phyloP scores from a whole-genome alignment of 2,888 invertebrate genomes.

The Ophion ellenae region DNA sequence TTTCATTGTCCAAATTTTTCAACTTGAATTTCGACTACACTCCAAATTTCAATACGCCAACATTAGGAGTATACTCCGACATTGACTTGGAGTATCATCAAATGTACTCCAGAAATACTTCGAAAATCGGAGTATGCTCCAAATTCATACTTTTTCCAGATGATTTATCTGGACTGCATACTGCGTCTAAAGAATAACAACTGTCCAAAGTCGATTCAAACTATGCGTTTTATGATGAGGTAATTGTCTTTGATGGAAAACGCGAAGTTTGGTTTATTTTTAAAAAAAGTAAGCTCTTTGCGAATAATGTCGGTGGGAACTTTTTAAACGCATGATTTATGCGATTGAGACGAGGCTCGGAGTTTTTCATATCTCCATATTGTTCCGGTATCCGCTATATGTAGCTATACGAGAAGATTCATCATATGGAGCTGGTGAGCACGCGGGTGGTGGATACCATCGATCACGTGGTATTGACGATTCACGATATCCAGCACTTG shows the following conservation, averaged over 20 bases:
- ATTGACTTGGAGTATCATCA: too few species aligned
- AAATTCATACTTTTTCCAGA: too few species aligned
- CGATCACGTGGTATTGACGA: slow-evolving; percentile 54
- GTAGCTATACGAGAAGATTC: background rate
- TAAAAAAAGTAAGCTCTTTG: background rate
- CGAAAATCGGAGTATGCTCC: too few species aligned
- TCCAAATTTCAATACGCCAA: too few species aligned
- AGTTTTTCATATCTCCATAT: background rate
- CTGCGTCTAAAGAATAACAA: too few species aligned
- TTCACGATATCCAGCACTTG: slow-evolving; percentile 52
- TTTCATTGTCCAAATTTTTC: too few species aligned
- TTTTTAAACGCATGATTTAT: slow-evolving; percentile 7
- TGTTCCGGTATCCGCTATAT: slow-evolving; percentile 1
- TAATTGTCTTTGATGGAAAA: background rate
- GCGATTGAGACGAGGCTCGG: background rate
- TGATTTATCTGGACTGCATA: too few species aligned
- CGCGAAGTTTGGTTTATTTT: background rate
- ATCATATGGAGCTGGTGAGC: slow-evolving; percentile 4
- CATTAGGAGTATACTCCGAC: too few species aligned
- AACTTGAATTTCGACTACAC: too few species aligned
- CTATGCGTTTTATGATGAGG: background rate
- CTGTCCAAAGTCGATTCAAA: too few species aligned
- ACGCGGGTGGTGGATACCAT: slow-evolving; percentile 26
- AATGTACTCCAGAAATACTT: too few species aligned
- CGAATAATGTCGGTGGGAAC: background rate